Base-by-base conservation (phyloP, 2,113 vertebrate genomes). In the Microcebus jonahi region DNA sequence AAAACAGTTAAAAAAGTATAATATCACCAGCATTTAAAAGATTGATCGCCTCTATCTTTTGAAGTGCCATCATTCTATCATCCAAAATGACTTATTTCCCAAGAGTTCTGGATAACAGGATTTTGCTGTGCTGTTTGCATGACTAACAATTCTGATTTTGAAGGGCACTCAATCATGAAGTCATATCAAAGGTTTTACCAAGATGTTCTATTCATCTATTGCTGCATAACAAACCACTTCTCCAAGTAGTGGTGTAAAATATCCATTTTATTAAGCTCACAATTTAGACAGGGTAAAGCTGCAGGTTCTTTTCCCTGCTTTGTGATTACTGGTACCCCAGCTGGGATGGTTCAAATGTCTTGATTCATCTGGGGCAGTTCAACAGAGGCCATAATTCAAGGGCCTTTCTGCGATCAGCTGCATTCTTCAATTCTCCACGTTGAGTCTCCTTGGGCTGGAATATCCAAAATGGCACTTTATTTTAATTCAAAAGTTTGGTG, bases 91-190 rank as follows among this genome's bases (percentile, higher is more conserved):
- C 50, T 94, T 97, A 86, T 90, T 98, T 70, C 91, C 92, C 89
- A 83, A 76, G 83, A 89, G 87, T 94, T 96, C 31, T 86, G 50
- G 45, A 17, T 95, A 97, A 98, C 89, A 96, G 48, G 76, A 95
- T 97, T 96, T 95, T 31, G 75, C 73, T 87, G 59, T 95, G 63
- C 34, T 95, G 80, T 96, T 94, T 95, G 68, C 80, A 95, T 96
- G 83, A 93, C 89, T 95, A 97, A 97, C 80, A 97, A 87, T 94
- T 97, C 68, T 92, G 70, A 89, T 91, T 97, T 95, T 93, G 90
- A 97, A 93, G 90, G 75, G 53, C 48, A 95, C 57, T 95, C 83
- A 91, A 96, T 95, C 96, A 76, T 91, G 42, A 87, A 94, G 83
- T 42, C 75, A 61, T 68, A 84, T 18, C 25, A 87, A 95, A 89